Conservation (phyloP, 2,113 vertebrate species). For the Tupaia tana region DNA sequence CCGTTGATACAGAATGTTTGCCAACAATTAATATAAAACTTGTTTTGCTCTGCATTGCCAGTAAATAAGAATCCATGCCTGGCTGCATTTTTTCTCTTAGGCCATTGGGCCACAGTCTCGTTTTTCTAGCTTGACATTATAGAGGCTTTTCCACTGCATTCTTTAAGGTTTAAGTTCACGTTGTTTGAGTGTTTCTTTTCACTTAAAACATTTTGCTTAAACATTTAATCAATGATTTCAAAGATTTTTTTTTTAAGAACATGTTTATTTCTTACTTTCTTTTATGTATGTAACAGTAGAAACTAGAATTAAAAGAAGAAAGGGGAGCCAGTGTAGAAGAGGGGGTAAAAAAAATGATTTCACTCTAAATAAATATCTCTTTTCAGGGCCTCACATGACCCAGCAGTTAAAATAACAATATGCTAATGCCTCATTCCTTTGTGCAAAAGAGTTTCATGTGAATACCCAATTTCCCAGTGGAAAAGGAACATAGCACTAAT, state of each 20-base stretch:
- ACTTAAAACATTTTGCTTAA: conserved; percentile 55
- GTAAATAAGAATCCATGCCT: conserved; percentile 13
- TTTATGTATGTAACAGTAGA: background rate
- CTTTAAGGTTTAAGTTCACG: conserved; percentile 44
- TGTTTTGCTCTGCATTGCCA: conserved; percentile 2
- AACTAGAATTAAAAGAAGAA: conserved; percentile 43
- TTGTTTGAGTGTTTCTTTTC: conserved; percentile 46
- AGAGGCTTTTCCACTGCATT: conserved; percentile 35
- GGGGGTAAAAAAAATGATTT: background rate
- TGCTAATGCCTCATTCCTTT: background rate
- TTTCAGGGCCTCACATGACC: background rate
- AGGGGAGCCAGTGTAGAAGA: background rate
- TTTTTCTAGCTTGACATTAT: conserved; percentile 53
- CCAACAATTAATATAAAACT: conserved; percentile 62
- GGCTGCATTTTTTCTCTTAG: conserved; percentile 49
- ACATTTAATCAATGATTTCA: conserved; percentile 49
- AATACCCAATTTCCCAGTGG: background rate
- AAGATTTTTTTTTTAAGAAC: conserved; percentile 1
- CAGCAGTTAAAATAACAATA: conserved; percentile 34
- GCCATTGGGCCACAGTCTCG: conserved; percentile 22
- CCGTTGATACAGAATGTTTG: conserved; percentile 32
- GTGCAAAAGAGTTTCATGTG: background rate
- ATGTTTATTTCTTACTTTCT: conserved; percentile 36
- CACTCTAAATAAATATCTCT: conserved; percentile 41
- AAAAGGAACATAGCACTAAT: background rate